A percentile compares a stretch with the other conserved stretches of the same genome.
Evolutionary conservation across 2,888 invertebrate genomes (phyloP).

Genomic region (Osedax fenrisi): DNA sequence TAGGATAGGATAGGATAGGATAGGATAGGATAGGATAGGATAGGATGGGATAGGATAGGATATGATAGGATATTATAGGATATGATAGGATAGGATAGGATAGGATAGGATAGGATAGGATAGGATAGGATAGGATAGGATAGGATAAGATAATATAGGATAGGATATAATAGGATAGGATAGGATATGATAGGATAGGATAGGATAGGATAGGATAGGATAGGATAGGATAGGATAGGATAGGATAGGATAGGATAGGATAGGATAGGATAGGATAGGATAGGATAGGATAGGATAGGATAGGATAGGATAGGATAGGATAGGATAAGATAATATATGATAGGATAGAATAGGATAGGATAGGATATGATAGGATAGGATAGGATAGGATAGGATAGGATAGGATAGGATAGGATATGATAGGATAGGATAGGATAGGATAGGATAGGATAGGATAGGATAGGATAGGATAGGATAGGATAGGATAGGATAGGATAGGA

Average conservation of each 20-base stretch:
- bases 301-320: conserved; percentile 25
- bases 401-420: too few relatives aligned
- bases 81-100: conserved; percentile 25
- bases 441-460: conserved; percentile 23
- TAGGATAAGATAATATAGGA: conserved; percentile 9
- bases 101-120: conserved; percentile 29
- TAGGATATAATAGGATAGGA: conserved; percentile 24
- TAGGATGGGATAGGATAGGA: conserved; percentile 28
- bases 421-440: not conserved
- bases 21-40: conserved; percentile 21
- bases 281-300: conserved; percentile 5
- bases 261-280: conserved; percentile 13
- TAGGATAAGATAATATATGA: too few relatives aligned
- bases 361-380: too few relatives aligned
- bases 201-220: conserved; percentile 30
- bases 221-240: conserved; percentile 27
- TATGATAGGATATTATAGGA: conserved; percentile 15
- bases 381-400: conserved; percentile 25
- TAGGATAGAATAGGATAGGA: too few relatives aligned
- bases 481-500: conserved; percentile 26
- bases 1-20: conserved; percentile 13
- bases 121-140: conserved; percentile 24
- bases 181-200: conserved; percentile 24
- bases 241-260: conserved; percentile 1
- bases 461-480: conserved; percentile 26